A percentile compares a stretch with the other conserved stretches of the same genome.
Conservation (phyloP, 2,888 invertebrate genomes). For the Lypha dubia region DNA sequence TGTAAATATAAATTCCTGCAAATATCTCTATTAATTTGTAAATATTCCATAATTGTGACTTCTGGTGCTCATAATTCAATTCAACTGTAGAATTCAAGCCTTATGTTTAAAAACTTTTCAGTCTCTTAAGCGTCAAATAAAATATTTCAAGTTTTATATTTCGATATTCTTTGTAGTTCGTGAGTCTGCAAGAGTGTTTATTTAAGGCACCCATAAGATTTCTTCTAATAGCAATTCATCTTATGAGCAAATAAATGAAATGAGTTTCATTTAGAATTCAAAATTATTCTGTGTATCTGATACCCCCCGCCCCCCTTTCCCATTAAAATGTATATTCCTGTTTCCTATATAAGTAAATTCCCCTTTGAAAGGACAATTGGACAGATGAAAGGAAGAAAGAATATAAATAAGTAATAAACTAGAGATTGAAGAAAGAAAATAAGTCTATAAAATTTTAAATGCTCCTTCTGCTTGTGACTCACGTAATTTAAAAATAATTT, state of each 20-base stretch:
- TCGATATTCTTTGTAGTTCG: no score
- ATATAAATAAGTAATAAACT: neutral
- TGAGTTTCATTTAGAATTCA: slow-evolving; percentile 19
- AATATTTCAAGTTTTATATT: no score
- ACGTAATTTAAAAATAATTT: slow-evolving; percentile 61
- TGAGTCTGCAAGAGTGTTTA: neutral
- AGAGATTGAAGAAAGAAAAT: neutral
- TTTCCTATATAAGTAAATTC: neutral
- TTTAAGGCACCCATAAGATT: neutral
- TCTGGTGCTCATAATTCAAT: no score
- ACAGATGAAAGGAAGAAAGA: neutral
- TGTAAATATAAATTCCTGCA: no score
- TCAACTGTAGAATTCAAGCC: no score
- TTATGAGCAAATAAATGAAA: slow-evolving; percentile 33
- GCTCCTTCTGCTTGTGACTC: slow-evolving; percentile 17
- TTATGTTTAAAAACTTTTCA: no score
- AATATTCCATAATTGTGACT: no score
- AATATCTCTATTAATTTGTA: no score
- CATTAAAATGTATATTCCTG: neutral
- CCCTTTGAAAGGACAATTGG: slow-evolving; percentile 6
- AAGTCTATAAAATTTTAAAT: neutral
- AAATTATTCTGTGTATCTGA: slow-evolving; percentile 41
- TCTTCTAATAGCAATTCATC: slow-evolving; percentile 6
- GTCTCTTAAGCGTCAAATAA: no score
- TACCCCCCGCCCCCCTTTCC: no score